Base-by-base conservation (phyloP, 2,113 vertebrate species). In the Brachyhypopomus occidentalis region DNA sequence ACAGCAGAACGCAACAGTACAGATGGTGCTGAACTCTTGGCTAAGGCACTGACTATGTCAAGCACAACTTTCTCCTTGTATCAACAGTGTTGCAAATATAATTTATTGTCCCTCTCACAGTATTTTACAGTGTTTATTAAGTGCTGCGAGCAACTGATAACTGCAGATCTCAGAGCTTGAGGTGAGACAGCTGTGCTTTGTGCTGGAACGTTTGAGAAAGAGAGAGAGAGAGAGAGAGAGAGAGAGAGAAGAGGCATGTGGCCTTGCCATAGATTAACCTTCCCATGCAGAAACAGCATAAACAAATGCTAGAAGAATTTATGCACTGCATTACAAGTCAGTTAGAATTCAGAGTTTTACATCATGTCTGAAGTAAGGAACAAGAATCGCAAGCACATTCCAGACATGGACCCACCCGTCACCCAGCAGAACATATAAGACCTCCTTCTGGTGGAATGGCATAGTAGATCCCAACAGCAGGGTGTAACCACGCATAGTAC, bases 61-160 rank as follows among this genome's bases (percentile, higher is more conserved):
- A 30, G 62, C 12, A 64, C 17, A 27, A 30, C 62, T 30, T 64
- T 64, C 25, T 64, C 27, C 23, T 63, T 27, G 22, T 16, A 63
- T 63, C 12, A 30, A 30, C 62, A 64, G 12, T 30, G 27, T 30
- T 64, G 62, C 12, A 25, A 16, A 3, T 16, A 30, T 64, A 64
- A 30, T 64, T 64, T 30, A 27, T 64, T 64, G 4, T 9, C 27
- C 5, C 22, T 64, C 12, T 64, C 27, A 9, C 27, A 27, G 62
- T 64, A 30, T 30, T 64, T 64, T 30, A 64, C 25, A 64, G 12
- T 64, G 62, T 64, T 64, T 30, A 25, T 30, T 64, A 64, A 64
- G 25, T 16, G 14, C 12, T 30, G 25, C 0, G 27, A 27, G 12
- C 27, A 27, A 25, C 14, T 64, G 19, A 64, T 64, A 22, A 30